phyloP scores from a whole-genome alignment of 2,113 vertebrate genomes.

The Semnornis frantzii region DNA sequence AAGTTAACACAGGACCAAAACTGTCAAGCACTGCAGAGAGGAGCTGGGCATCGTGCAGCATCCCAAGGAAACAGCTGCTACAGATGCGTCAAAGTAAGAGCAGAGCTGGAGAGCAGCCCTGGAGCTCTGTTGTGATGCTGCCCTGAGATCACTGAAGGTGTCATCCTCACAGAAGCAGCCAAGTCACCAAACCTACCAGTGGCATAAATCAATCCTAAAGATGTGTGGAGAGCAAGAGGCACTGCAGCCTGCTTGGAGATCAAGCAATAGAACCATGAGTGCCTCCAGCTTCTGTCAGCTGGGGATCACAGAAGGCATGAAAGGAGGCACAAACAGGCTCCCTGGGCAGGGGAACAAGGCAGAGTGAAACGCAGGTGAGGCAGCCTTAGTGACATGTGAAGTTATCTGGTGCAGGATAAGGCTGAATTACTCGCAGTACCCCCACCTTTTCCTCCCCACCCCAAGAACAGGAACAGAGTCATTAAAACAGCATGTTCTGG shows the following conservation, averaged over 20 bases:
- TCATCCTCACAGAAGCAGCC: not conserved
- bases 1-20: not conserved
- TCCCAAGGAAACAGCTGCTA: not conserved
- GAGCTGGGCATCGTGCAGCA: not conserved
- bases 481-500: slow-evolving; percentile 59
- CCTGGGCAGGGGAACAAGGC: not conserved
- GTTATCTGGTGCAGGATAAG: not conserved
- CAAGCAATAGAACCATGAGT: not conserved
- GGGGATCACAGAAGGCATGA: not conserved
- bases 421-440: slow-evolving; percentile 34
- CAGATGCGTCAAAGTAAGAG: not conserved
- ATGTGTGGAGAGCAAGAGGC: not conserved
- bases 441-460: slow-evolving; percentile 67
- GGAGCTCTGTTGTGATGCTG: not conserved
- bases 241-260: not conserved
- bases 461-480: slow-evolving; percentile 53
- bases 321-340: not conserved
- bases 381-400: not conserved
- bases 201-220: not conserved
- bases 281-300: not conserved
- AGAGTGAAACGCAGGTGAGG: not conserved
- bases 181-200: not conserved
- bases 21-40: not conserved
- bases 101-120: not conserved
- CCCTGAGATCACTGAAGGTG: not conserved